Evolutionary conservation across 2,888 invertebrate genomes (phyloP), one percentile per base, ranked within the genome.

Genomic region (Caenorhabditis afra): DNA sequence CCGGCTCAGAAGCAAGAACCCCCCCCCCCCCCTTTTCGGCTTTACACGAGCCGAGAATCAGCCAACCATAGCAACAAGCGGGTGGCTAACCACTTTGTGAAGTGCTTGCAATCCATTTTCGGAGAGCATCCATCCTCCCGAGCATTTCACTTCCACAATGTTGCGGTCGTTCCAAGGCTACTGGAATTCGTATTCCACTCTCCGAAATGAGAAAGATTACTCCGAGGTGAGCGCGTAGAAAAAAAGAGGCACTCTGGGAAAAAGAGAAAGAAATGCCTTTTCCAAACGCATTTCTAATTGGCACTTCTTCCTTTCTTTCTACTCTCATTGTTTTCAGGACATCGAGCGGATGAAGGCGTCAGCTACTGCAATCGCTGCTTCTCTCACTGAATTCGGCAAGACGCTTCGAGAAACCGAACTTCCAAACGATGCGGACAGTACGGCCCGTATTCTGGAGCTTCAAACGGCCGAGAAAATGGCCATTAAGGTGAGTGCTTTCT

Each of bases 261-360:
- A 59, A 55, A 47, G 18, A 53, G 29, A 61, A 59, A 22, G 49
- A 37, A 22, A 47, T 39, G 39, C 22, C 23, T n/a, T 16, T 53
- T 61, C 53, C 65, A 65, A 64, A 57, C 57, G 73, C 73, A 64
- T 57, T 49, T 58, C 29, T 64, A 73, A 73, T 64, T 73, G 73
- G 35, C 67, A 29, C 55, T 45, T 61, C 47, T 55, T 45, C 35
- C 77, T 57, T 49, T 41, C 29, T 20, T 37, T n/a, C 59, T 23
- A 65, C 62, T 45, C 59, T 79, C 57, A 55, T 65, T 76, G 59
- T 70, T 92, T 92, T 57, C 91, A 96, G 96, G 95, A 95, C 62
- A 93, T 97, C 90, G 97, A 97, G 91, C 95, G 96, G 91, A 97
- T 97, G 92, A 96, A 96, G 50, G 93, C 94, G 58, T 93, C 96